Evolutionary conservation across 2,888 invertebrate species (phyloP).

Genomic region (Apamea crenata): DNA sequence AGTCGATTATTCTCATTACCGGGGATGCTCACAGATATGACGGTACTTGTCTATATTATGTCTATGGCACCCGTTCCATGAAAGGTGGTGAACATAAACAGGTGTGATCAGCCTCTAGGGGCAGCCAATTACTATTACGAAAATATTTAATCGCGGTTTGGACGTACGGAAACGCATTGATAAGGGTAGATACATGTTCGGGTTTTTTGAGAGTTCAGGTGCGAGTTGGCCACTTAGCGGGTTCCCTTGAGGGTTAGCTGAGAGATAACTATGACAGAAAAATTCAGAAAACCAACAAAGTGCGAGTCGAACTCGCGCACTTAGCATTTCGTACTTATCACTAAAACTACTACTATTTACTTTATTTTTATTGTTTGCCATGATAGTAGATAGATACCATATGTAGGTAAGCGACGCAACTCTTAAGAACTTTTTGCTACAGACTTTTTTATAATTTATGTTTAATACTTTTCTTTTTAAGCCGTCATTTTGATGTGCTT

Average conservation of each 20-base stretch:
- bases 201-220: not conserved
- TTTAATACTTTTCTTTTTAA: no score
- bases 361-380: not conserved
- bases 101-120: constrained; percentile 9
- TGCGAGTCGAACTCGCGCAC: not conserved
- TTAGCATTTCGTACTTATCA: not conserved
- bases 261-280: not conserved
- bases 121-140: constrained; percentile 23
- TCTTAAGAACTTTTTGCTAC: no score
- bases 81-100: constrained; percentile 29
- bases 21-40: constrained; percentile 16
- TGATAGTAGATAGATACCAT: not conserved
- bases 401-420: no score
- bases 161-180: constrained; percentile 7
- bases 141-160: constrained; percentile 13
- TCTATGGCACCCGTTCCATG: constrained; percentile 7
- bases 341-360: no score
- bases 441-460: no score
- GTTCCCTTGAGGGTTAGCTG: not conserved
- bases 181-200: constrained; percentile 3
- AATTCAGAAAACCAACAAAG: not conserved
- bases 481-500: no score
- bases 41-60: constrained; percentile 7
- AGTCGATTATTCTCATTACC: constrained; percentile 46
- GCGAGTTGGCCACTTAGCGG: not conserved